Base-by-base conservation (phyloP, 2,797 vertebrate species). In the Micromesistius poutassou region DNA sequence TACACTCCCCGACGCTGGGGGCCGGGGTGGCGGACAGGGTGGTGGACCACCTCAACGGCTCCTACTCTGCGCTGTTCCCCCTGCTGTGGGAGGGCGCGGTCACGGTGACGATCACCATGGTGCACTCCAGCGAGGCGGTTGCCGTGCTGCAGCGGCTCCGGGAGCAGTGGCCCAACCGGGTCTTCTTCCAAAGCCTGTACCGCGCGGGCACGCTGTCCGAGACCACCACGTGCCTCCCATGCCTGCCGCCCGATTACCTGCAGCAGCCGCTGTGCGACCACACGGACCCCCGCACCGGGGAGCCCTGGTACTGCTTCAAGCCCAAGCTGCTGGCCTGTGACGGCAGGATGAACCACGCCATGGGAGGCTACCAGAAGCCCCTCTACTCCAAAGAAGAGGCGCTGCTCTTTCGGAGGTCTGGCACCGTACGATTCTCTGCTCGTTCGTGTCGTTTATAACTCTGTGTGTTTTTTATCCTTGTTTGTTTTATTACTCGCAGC, bases 221-320 rank as follows among this genome's bases (percentile, higher is more conserved):
- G 33, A 33, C 33, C 33, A 33, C 33, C 3, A 5, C 4, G 33
- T 33, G 33, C 33, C 33, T 33, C 4, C 33, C 33, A 5, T 33
- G 33, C 33, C 35, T 99, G 80, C 92, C 95, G 10, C 84, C 91
- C 10, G 89, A 90, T 42, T 14, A 12, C 10, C 40, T 2, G 13
- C 40, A 42, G 40, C 40, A 13, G 40, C 40, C 40, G 0, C 85
- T 96, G 76, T 99, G 98, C 88, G 98, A 99, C 91, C 99, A 95
- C 33, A 33, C 33, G 33, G 33, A 33, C 33, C 33, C 33, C 33
- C 33, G 6, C 33, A 33, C 33, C 33, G 97, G 97, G 1, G 98
- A 99, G 85, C 97, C 98, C 0, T 99, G 98, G 98, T 99, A 96
- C 93, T 99, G 98, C 89, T 97, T 97, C 81, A 99, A 97, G 81